These are phyloP conservation scores for Ectropis grisescens DNA, from an alignment of 1,140 invertebrate genomes.

Conservation along the genomic window DNA sequence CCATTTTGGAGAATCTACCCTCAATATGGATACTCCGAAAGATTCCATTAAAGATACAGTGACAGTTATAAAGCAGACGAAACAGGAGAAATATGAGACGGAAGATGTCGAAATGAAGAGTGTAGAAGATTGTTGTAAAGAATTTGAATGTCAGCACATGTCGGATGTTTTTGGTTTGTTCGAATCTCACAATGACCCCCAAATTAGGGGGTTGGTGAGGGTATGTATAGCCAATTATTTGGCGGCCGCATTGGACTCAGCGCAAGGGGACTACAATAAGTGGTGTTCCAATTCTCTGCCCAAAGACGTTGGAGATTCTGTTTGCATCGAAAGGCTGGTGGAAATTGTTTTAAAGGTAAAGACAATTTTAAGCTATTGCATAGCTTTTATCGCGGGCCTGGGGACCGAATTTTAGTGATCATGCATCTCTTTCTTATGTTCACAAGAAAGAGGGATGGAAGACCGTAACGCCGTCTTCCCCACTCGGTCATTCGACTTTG, in stretches of 20 bases:
- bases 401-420: too few species aligned
- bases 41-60: too few species aligned
- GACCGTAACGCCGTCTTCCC: too few species aligned
- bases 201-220: slow-evolving; percentile 82
- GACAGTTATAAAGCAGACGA: too few species aligned
- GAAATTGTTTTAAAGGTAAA: slow-evolving; percentile 69
- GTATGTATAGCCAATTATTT: slow-evolving; percentile 79
- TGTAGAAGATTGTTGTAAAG: slow-evolving; percentile 20
- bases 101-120: too few species aligned
- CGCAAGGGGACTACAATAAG: slow-evolving; percentile 69
- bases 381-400: too few species aligned
- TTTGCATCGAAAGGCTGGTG: slow-evolving; percentile 66
- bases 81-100: too few species aligned
- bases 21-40: slow-evolving; percentile 40
- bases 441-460: too few species aligned
- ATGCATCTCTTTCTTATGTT: too few species aligned
- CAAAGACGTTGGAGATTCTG: slow-evolving; percentile 42
- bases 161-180: slow-evolving; percentile 78
- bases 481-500: too few species aligned
- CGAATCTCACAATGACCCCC: slow-evolving; percentile 83
- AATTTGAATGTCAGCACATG: slow-evolving; percentile 71
- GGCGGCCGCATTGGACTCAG: slow-evolving; percentile 72
- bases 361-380: too few species aligned
- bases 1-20: slow-evolving; percentile 62
- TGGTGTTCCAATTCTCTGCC: slow-evolving; percentile 50